Percentiles rank a stretch among this genome's conserved stretches.
These are phyloP conservation scores for Sarcophaga bullata DNA, from an alignment of 1,140 invertebrate species.

Conservation along the genomic window DNA sequence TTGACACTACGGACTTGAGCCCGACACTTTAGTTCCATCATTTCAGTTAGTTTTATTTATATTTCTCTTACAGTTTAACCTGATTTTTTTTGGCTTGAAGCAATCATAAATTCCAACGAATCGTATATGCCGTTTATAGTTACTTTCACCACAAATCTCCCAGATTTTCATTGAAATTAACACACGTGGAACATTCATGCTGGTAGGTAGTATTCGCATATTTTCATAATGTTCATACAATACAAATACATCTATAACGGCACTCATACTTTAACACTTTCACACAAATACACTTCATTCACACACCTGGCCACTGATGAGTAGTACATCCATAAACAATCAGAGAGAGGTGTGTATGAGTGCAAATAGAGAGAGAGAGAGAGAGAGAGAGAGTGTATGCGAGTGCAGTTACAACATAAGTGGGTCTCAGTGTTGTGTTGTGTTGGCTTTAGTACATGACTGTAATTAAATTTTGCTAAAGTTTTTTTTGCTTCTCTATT, in stretches of 20 bases:
- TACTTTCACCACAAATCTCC: not conserved
- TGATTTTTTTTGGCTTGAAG: too few species aligned
- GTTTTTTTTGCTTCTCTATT: not conserved
- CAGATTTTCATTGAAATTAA: constrained; percentile 7
- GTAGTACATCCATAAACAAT: not conserved
- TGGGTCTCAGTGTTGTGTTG: constrained; percentile 9
- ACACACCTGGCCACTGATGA: not conserved
- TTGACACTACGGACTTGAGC: too few species aligned
- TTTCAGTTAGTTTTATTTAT: too few species aligned
- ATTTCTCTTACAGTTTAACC: too few species aligned
- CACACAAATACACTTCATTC: not conserved
- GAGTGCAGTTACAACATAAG: not conserved
- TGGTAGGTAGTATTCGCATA: not conserved
- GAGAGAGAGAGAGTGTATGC: not conserved
- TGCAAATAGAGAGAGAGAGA: not conserved
- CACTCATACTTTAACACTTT: too few species aligned
- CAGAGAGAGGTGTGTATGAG: not conserved
- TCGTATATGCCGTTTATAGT: not conserved
- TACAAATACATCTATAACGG: too few species aligned
- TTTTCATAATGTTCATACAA: not conserved
- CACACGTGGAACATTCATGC: not conserved
- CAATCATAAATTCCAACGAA: not conserved
- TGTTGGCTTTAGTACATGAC: not conserved
- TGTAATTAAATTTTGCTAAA: not conserved
- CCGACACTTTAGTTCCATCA: too few species aligned